Percentiles rank a stretch among this genome's conserved stretches.
Conservation (phyloP, 2,888 invertebrate genomes). For the Cephus pulcher region DNA sequence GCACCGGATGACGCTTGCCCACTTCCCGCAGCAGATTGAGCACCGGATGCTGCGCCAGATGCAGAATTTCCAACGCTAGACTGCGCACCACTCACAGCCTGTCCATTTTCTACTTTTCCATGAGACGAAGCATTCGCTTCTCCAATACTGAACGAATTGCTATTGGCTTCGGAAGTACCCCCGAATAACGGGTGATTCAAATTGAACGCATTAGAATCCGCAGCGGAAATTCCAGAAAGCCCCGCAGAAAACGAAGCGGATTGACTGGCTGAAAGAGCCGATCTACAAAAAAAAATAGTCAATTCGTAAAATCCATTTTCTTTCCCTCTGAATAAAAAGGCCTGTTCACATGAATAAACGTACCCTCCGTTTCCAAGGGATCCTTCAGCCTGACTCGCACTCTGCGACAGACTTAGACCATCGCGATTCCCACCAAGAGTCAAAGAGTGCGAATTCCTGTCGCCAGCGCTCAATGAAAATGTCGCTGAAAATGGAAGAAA, state of each 20-base stretch:
- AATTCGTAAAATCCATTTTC: background rate
- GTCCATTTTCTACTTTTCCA: constrained; percentile 50
- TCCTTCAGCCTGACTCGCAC: constrained; percentile 44
- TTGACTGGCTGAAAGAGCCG: constrained; percentile 48
- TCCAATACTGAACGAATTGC: constrained; percentile 47
- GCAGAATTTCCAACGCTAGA: constrained; percentile 45
- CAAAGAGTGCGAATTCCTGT: constrained; percentile 53
- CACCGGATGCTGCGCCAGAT: constrained; percentile 40
- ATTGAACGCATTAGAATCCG: constrained; percentile 48
- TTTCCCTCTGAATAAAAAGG: background rate
- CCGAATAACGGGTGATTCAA: constrained; percentile 47
- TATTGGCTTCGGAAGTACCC: constrained; percentile 38
- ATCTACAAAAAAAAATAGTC: constrained; percentile 28
- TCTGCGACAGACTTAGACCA: constrained; percentile 56
- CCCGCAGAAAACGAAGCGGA: constrained; percentile 53
- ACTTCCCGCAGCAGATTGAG: constrained; percentile 28
- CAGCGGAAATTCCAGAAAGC: constrained; percentile 45
- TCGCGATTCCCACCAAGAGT: constrained; percentile 50
- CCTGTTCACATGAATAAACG: background rate
- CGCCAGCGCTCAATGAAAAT: constrained; percentile 51
- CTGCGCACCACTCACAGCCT: constrained; percentile 47
- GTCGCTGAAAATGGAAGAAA: constrained; percentile 57
- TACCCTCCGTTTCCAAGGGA: constrained; percentile 40
- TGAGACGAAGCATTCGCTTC: constrained; percentile 49
- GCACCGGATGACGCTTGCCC: constrained; percentile 26